Conservation (phyloP, 2,797 vertebrate species). For the Pangasius sanitwongsei region DNA sequence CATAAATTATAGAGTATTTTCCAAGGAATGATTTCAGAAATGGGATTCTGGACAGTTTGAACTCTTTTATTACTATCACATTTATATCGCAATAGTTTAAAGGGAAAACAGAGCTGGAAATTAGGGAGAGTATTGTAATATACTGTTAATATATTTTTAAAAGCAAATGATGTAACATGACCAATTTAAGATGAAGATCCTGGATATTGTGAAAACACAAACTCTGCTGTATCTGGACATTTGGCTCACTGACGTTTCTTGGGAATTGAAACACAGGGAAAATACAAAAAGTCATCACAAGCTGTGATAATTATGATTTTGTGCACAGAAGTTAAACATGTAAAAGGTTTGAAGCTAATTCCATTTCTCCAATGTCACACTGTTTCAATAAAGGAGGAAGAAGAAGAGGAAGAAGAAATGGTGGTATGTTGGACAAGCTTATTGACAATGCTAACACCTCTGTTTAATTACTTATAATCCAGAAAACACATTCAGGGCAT, state of each 20-base stretch:
- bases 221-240: neutral
- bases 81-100: neutral
- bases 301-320: neutral
- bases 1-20: too few species aligned
- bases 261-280: neutral
- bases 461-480: neutral
- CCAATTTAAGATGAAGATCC: neutral
- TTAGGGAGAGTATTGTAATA: neutral
- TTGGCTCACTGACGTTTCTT: neutral
- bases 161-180: neutral
- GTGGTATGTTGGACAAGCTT: constrained; percentile 70
- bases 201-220: neutral
- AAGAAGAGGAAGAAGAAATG: constrained; percentile 75
- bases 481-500: neutral
- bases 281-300: neutral
- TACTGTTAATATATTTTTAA: neutral
- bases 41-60: neutral
- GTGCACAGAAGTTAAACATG: neutral
- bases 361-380: neutral
- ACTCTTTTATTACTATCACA: neutral
- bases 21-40: neutral
- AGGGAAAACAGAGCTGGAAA: neutral
- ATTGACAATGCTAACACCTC: too few species aligned
- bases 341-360: neutral
- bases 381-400: constrained; percentile 65